Conservation (phyloP, 2,113 vertebrate species). For the Gallinago paraguaiae region DNA sequence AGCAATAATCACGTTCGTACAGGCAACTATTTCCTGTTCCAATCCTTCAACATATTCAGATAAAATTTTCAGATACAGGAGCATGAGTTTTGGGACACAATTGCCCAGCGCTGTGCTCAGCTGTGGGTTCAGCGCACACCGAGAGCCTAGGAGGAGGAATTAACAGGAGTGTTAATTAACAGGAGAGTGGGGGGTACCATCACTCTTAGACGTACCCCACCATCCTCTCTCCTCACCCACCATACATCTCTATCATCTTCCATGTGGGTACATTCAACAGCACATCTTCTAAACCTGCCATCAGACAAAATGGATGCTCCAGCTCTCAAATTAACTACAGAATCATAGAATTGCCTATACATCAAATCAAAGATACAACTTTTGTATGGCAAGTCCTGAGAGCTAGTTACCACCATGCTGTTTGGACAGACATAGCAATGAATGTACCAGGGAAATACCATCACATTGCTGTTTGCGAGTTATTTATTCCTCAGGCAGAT, state of each 20-base stretch:
- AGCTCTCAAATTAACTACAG: background rate
- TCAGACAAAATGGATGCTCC: background rate
- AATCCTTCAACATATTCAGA: background rate
- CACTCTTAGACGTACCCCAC: fast-evolving
- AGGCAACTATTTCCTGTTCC: background rate
- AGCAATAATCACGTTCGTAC: fast-evolving
- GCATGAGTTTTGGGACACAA: background rate
- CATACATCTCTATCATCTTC: background rate
- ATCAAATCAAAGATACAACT: no score
- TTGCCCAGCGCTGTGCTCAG: fast-evolving
- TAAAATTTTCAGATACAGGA: background rate
- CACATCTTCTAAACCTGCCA: background rate
- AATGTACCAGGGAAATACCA: background rate
- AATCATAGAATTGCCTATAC: no score
- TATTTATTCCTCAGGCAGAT: background rate
- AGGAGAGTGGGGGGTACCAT: background rate
- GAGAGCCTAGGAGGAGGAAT: background rate
- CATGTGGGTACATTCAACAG: fast-evolving
- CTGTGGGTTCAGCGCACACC: fast-evolving
- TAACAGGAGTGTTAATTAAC: background rate
- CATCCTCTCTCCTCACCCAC: background rate
- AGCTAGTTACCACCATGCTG: no score
- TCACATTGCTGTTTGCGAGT: background rate
- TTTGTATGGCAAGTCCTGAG: background rate
- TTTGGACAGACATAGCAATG: background rate